Conservation (phyloP, 2,113 vertebrate species). For the Psammodynastes pulverulentus region DNA sequence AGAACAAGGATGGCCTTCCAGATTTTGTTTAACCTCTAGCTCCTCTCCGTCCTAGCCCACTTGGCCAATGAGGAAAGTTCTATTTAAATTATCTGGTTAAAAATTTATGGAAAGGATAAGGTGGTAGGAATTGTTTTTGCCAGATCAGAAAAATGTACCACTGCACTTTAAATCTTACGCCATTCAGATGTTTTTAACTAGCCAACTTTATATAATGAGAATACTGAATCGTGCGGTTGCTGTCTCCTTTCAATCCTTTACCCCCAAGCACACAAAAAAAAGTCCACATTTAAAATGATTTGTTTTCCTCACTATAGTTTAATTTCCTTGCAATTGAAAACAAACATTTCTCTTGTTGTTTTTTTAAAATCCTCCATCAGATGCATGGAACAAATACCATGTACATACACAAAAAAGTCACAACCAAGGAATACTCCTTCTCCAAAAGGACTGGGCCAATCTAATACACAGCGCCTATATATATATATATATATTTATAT, state of each 20-base stretch:
- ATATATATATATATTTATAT: neutral
- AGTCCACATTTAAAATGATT: neutral
- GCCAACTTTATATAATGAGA: neutral
- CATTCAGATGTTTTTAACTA: neutral
- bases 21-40: neutral
- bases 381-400: conserved; percentile 16
- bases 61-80: neutral
- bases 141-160: neutral
- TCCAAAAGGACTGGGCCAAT: neutral
- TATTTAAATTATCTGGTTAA: neutral
- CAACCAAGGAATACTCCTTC: neutral
- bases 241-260: neutral
- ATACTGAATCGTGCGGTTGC: neutral
- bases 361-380: conserved; percentile 3
- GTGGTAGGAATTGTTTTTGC: neutral
- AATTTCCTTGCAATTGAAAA: conserved; percentile 21
- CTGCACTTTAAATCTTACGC: neutral
- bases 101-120: neutral
- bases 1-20: neutral
- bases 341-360: neutral
- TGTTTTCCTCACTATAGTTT: conserved; percentile 15
- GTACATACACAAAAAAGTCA: conserved; percentile 11
- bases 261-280: neutral
- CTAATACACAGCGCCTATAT: neutral
- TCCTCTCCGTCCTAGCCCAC: neutral